Base-by-base conservation (phyloP, 1,140 invertebrate genomes). In the Bombyx mandarina region DNA sequence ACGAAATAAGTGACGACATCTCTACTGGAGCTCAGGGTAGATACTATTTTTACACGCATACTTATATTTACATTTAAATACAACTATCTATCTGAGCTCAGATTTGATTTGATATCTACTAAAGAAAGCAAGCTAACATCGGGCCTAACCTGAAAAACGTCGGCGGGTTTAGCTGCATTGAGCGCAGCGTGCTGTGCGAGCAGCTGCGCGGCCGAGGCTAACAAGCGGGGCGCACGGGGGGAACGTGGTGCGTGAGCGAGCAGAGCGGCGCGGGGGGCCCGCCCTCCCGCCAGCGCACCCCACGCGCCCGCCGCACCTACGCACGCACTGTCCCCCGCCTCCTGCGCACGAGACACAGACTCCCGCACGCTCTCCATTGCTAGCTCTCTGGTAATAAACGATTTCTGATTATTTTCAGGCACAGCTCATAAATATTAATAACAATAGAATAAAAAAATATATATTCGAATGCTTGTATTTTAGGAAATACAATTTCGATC, bases 291-390 rank as follows among this genome's bases (percentile, higher is more conserved):
- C n/a, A 93, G 89, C 61, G 93, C 93, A 57, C 94, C 89, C 94
- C 95, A 96, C 52, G 93, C 93, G 71, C 95, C 91, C 45, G 94
- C 94, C 78, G 96, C 91, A 80, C 97, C 95, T 35, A 97, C 88
- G 73, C 95, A 97, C 50, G 93, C 89, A 73, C 94, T 92, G 76
- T 97, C 96, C 59, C 93, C 94, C 46, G 92, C 92, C 87, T 96
- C 94, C 81, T 97, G 96, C n/a, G 96, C 94, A 68, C 95, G 89
- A 79, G 93, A 93, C 57, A 97, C 93, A 8, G 95, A 93, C 89
- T 97, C 96, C 70, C 93, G 93, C 10, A 97, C 88, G 43, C 94
- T 94, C 57, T 91, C 90, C 67, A 94, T 82, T 0, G 95, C 94
- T 73, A 96, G 92, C 58, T 93, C 88, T 63, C 94, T 96, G 68